phyloP scores from a whole-genome alignment of 2,113 vertebrate species.

The Scortum barcoo region DNA sequence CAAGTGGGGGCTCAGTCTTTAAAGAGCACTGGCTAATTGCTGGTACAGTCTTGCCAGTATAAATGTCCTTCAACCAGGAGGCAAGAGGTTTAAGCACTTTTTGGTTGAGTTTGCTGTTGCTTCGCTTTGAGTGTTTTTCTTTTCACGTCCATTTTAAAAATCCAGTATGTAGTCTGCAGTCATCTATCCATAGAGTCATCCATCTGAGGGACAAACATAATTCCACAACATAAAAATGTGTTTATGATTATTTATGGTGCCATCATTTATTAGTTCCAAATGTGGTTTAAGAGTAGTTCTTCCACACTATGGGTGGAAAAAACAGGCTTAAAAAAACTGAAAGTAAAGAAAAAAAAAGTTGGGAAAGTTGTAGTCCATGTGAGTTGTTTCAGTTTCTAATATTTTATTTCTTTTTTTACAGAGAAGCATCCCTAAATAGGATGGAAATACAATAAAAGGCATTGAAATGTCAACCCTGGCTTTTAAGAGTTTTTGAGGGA shows the following conservation, averaged over 20 bases:
- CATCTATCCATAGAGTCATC: not conserved
- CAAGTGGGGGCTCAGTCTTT: not conserved
- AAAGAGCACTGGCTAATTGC: slow-evolving; percentile 19
- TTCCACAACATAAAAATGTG: slow-evolving; percentile 38
- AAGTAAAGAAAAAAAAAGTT: slow-evolving; percentile 40
- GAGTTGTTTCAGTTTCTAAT: slow-evolving; percentile 55
- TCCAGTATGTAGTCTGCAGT: not conserved
- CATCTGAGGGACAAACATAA: not conserved
- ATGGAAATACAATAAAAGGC: slow-evolving; percentile 78
- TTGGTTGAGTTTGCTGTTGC: not conserved
- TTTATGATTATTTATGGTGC: slow-evolving; percentile 26
- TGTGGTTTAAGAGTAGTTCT: slow-evolving; percentile 18
- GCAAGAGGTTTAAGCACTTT: not conserved
- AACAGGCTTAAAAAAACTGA: slow-evolving; percentile 33
- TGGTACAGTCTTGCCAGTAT: not conserved
- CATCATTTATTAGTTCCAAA: slow-evolving; percentile 24
- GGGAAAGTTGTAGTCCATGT: slow-evolving; percentile 46
- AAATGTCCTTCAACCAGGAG: not conserved
- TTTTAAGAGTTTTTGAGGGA: slow-evolving; percentile 77
- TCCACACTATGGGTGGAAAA: slow-evolving; percentile 24
- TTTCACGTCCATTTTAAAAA: not conserved
- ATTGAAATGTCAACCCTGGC: slow-evolving; percentile 81
- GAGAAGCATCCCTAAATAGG: slow-evolving; percentile 76
- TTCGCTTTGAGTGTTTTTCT: not conserved
- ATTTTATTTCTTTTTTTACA: slow-evolving; percentile 64